Conservation (phyloP, 2,113 vertebrate genomes). For the Caretta caretta region DNA sequence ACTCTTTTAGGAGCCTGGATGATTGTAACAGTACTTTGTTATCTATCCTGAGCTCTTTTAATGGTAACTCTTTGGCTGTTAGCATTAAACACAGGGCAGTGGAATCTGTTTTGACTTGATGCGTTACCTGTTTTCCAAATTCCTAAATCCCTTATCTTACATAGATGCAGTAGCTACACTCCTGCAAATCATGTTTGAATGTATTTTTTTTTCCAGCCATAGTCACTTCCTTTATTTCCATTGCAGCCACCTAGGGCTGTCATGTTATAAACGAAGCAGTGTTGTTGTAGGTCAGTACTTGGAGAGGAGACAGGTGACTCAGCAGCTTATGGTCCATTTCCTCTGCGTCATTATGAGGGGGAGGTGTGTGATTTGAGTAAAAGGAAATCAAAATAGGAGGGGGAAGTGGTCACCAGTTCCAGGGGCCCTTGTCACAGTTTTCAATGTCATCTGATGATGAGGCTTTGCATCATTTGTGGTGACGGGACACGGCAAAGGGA, state of each 20-base stretch:
- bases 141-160: neutral
- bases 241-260: neutral
- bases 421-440: accelerated
- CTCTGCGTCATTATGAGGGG: neutral
- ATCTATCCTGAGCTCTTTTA: neutral
- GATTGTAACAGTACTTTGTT: neutral
- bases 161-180: neutral
- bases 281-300: accelerated
- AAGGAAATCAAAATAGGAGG: neutral
- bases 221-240: neutral
- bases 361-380: neutral
- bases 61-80: neutral
- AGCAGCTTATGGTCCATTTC: neutral
- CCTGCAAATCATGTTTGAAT: neutral
- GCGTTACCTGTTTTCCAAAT: neutral
- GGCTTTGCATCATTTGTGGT: accelerated
- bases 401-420: accelerated
- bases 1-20: neutral
- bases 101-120: neutral
- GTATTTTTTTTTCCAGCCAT: neutral
- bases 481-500: neutral
- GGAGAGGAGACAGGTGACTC: accelerated
- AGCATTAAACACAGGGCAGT: too few relatives aligned
- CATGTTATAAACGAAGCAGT: accelerated
- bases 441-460: neutral